phyloP scores from a whole-genome alignment of 2,113 vertebrate species.

The Aphyosemion australe region DNA sequence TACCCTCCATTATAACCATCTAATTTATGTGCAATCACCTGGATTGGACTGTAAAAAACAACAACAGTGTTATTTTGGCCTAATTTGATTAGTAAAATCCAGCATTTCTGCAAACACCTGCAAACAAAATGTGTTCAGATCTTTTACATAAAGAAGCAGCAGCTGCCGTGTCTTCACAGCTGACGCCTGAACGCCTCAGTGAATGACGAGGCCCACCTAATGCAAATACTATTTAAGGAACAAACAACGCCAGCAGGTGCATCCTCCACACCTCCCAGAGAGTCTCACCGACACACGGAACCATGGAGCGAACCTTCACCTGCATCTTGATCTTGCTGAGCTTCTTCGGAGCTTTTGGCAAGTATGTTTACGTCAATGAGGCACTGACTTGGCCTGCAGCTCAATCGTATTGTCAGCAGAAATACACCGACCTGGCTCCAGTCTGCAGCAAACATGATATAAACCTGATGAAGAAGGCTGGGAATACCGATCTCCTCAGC shows the following conservation, averaged over 20 bases:
- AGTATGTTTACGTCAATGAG: slow-evolving; percentile 9
- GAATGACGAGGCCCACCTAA: not conserved
- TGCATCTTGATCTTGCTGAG: slow-evolving; percentile 24
- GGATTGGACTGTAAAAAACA: too few relatives aligned
- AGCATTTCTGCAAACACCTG: too few relatives aligned
- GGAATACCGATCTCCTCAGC: fast-evolving
- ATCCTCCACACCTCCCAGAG: not conserved
- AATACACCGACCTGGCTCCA: slow-evolving; percentile 44
- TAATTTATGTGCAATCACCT: too few relatives aligned
- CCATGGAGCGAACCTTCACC: slow-evolving; percentile 16
- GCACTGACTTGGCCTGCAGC: not conserved
- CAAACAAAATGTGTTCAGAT: not conserved
- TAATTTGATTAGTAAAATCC: too few relatives aligned
- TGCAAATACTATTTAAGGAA: slow-evolving; percentile 32
- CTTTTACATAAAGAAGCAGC: not conserved
- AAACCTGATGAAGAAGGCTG: fast-evolving
- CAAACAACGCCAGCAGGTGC: not conserved
- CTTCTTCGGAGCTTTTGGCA: slow-evolving; percentile 6
- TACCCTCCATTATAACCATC: too few relatives aligned
- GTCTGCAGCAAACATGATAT: not conserved
- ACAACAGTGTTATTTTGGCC: too few relatives aligned
- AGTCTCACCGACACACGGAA: not conserved
- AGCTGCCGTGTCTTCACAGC: not conserved
- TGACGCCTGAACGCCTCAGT: not conserved
- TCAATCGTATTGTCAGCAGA: not conserved